A percentile compares a stretch with the other conserved stretches of the same genome.
Conservation (phyloP, 2,113 vertebrate species). For the Oryzias celebensis region DNA sequence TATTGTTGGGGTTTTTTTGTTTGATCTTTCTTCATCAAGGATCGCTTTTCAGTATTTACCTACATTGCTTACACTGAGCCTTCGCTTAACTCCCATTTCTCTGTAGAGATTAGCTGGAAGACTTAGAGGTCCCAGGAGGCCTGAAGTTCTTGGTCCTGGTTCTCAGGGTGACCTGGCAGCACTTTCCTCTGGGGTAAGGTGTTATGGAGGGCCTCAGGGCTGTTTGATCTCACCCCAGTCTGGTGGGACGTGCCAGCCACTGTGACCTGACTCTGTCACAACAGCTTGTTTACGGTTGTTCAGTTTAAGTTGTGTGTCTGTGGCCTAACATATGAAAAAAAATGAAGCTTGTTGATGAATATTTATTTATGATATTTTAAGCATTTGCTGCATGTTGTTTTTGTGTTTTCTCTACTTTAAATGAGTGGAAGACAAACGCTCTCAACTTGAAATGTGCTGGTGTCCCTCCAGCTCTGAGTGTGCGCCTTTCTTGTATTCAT, state of each 20-base stretch:
- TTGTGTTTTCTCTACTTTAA: no score
- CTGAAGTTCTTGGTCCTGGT: slow-evolving; percentile 36
- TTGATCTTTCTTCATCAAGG: not conserved
- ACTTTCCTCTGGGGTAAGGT: slow-evolving; percentile 33
- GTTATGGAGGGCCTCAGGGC: slow-evolving; percentile 57
- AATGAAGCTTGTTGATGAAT: slow-evolving; percentile 24
- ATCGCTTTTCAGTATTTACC: slow-evolving; percentile 29
- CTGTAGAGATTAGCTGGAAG: slow-evolving; percentile 51
- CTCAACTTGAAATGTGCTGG: slow-evolving; percentile 22
- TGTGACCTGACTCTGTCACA: slow-evolving; percentile 43
- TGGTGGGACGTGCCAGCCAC: slow-evolving; percentile 44
- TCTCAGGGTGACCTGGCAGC: slow-evolving; percentile 62
- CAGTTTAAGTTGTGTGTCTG: slow-evolving; percentile 6
- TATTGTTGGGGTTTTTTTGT: no score
- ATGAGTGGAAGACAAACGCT: slow-evolving; percentile 14
- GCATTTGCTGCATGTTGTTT: slow-evolving; percentile 6
- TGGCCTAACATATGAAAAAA: slow-evolving; percentile 4
- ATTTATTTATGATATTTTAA: slow-evolving; percentile 20
- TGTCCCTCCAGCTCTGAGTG: slow-evolving; percentile 28
- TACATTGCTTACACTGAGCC: slow-evolving; percentile 6
- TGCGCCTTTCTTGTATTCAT: slow-evolving; percentile 13
- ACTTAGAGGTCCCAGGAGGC: slow-evolving; percentile 39
- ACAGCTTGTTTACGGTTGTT: slow-evolving; percentile 65
- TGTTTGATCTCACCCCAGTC: slow-evolving; percentile 47
- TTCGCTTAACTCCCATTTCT: slow-evolving; percentile 10